Base-by-base conservation (phyloP, 2,797 vertebrate genomes). In the Champsocephalus esox region DNA sequence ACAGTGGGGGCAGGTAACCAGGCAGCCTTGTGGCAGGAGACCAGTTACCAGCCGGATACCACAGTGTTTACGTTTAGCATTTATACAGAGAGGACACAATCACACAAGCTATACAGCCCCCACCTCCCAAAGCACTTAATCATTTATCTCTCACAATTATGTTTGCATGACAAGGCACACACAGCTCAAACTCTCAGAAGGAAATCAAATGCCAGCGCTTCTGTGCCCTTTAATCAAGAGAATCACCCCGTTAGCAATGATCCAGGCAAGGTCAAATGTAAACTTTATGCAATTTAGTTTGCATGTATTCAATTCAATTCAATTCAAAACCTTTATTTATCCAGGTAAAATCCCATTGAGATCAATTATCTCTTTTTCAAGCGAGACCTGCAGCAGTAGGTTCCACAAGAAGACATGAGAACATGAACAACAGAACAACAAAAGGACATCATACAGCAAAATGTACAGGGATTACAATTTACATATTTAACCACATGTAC, bases 1-100 rank as follows among this genome's bases (percentile, higher is more conserved):
- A 80, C 82, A 79, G 82, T 69, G 80, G 79, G 82, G 76, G 77
- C 84, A 88, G 89, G 93, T 93, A 92, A 93, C 93, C 85, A 91
- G 80, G 93, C 92, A 94, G 87, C 91, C 80, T 59, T 70, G 80
- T 59, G 83, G 76, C 83, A 87, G 69, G 89, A 91, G 92, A 92
- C 81, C 60, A 73, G 75, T 88, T 86, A 84, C 87, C 81, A 88
- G 83, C 79, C 72, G 82, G 88, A 89, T 78, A 89, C 86, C 77
- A 77, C 16, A 75, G 83, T 91, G 87, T 89, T 93, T 90, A 73
- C 69, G 50, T 77, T 71, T 68, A 86, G 81, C 52, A n/a, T 77
- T 78, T 60, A 70, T 48, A 77, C 45, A 64, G 52, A 80, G 65
- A 78, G 75, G 34, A 81, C 73, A 58, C 75, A 75, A 84, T 72